Base-by-base conservation (phyloP, 2,113 vertebrate species). In the Xiphorhynchus elegans region DNA sequence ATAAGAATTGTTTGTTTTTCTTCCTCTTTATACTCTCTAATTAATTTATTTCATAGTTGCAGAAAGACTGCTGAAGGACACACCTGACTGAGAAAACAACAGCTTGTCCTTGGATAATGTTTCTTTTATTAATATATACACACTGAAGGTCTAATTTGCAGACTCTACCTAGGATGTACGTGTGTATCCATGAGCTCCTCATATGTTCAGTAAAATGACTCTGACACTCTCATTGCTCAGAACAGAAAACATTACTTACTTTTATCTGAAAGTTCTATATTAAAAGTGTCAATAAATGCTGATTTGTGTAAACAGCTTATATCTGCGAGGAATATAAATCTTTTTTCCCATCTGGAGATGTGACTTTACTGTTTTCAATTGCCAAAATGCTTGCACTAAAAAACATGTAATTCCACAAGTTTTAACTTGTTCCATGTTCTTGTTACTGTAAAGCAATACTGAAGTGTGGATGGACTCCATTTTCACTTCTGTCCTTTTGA, bases 1-100 rank as follows among this genome's bases (percentile, higher is more conserved):
- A 69, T 95, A 96, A 97, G 97, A 97, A 97, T 96, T 97, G 93
- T 97, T 98, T 97, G 84, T 76, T 98, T 98, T 97, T 94, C 95
- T 97, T 97, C 94, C 84, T 92, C 83, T 79, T 92, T 84, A 94
- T 95, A 92, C 63, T 93, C 86, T 86, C 92, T 97, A 97, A 98
- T 98, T 96, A 97, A 77, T 97, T 97, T 92, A 92, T 97, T 97
- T 96, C 77, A 49, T 87, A 95, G 95, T 95, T 93, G 40, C 62
- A 86, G 93, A 96, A 98, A 89, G 85, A 93, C 96, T 92, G 39
- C 78, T 97, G 95, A 97, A 97, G 96, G 94, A 97, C 95, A 92
- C 67, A 92, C 95, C 93, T 97, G 82, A 91, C 69, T 82, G 81
- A 97, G 79, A 95, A 97, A 97, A 90, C 91, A 97, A 55, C 68